Percentiles rank a stretch among this genome's conserved stretches.
Conservation (phyloP, 30 jellyfish, hydroid and myxozoan species). For the Phacellophora camtschatica region DNA sequence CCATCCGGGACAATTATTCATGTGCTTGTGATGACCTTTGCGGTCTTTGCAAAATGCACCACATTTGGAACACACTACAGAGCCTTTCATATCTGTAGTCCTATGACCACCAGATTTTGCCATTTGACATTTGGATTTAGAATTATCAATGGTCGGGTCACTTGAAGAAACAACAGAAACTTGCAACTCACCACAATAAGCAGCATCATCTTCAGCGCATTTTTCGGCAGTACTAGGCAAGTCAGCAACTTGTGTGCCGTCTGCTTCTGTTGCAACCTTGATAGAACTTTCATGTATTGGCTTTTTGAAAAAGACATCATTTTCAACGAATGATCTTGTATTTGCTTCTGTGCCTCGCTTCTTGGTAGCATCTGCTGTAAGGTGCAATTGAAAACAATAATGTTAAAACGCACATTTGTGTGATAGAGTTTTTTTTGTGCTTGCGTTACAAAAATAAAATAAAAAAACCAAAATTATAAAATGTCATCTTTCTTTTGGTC, state of each 20-base stretch:
- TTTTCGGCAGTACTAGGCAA: neutral
- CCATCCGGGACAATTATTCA: neutral
- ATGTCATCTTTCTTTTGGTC: too few relatives aligned
- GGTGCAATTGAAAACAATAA: too few relatives aligned
- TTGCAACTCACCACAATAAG: slow-evolving; percentile 2
- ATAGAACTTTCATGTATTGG: too few relatives aligned
- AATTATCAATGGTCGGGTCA: neutral
- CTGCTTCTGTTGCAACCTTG: slow-evolving; percentile 32
- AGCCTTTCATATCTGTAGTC: neutral
- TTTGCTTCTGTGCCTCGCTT: neutral
- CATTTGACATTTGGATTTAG: neutral
- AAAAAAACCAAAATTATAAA: too few relatives aligned
- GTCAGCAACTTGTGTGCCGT: neutral
- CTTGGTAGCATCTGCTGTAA: too few relatives aligned
- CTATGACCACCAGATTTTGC: too few relatives aligned
- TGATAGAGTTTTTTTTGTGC: too few relatives aligned
- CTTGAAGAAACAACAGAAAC: slow-evolving; percentile 35
- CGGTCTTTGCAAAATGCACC: neutral
- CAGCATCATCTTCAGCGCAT: neutral
- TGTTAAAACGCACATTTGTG: too few relatives aligned
- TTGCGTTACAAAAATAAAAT: too few relatives aligned
- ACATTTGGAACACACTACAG: neutral
- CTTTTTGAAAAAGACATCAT: too few relatives aligned
- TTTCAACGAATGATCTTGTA: neutral
- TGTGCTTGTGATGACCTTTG: neutral